Evolutionary conservation across 2,888 invertebrate genomes (phyloP).

Genomic region (Mythimna loreyi): DNA sequence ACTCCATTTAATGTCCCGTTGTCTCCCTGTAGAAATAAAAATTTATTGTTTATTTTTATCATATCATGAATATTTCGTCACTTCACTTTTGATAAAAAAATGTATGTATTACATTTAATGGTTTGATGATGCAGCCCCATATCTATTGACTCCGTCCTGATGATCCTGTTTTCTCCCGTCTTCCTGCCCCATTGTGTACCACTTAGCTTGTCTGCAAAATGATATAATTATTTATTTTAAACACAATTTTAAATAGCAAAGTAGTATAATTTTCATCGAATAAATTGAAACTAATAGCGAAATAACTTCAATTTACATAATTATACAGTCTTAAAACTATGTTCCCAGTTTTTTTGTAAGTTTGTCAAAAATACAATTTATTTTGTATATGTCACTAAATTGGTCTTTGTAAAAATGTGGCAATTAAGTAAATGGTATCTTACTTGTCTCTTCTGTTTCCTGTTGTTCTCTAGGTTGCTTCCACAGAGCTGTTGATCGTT

Average conservation of each 20-base stretch:
- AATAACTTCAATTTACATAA: too few species aligned
- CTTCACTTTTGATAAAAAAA: not conserved
- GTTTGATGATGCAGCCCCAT: conserved; percentile 8
- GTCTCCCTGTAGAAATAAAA: conserved; percentile 25
- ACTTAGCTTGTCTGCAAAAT: conserved; percentile 15
- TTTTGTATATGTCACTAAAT: not conserved
- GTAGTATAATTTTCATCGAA: not conserved
- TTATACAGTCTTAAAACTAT: too few species aligned
- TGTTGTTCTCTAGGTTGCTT: not conserved
- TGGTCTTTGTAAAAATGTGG: not conserved
- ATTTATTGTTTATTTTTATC: not conserved
- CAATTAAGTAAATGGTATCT: not conserved
- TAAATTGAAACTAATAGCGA: too few species aligned
- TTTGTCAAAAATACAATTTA: too few species aligned
- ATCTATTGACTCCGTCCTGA: conserved; percentile 36
- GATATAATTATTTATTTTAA: not conserved
- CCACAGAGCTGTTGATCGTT: not conserved
- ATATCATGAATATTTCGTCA: conserved; percentile 1
- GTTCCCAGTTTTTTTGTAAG: too few species aligned
- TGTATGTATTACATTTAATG: conserved; percentile 40
- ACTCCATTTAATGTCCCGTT: conserved; percentile 25
- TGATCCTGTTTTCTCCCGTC: conserved; percentile 33
- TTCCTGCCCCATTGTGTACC: conserved; percentile 38
- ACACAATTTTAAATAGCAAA: not conserved
- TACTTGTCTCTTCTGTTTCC: conserved; percentile 7